Conservation (phyloP, 2,113 vertebrate genomes). For the Cercopithecus mona region DNA sequence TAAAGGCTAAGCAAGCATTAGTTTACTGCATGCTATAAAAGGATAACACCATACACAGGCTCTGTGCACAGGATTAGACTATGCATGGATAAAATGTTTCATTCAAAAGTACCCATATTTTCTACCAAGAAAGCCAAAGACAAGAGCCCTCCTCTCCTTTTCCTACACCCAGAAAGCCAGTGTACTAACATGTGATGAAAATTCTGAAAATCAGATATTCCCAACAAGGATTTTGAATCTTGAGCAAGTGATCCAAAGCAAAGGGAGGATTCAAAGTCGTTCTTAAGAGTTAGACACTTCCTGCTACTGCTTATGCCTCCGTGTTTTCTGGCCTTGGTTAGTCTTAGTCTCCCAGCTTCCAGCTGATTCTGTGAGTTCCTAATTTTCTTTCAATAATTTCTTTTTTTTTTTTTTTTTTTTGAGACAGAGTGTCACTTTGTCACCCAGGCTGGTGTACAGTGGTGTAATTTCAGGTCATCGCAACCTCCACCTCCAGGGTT, state of each 20-base stretch:
- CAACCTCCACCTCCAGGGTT: no score
- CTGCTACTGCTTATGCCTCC: neutral
- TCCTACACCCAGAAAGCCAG: neutral
- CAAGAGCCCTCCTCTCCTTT: neutral
- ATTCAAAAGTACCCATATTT: neutral
- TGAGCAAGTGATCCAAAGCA: neutral
- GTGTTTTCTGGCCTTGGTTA: conserved; percentile 14
- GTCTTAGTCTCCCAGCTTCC: neutral
- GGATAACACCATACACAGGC: neutral
- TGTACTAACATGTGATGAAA: neutral
- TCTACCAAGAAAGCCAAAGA: neutral
- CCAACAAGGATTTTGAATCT: neutral
- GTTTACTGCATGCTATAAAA: neutral
- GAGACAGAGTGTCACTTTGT: no score
- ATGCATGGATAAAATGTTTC: neutral
- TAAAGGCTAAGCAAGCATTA: neutral
- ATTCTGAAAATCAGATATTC: conserved; percentile 25
- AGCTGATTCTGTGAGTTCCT: neutral
- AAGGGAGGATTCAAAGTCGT: neutral
- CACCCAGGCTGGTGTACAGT: no score
- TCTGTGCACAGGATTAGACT: neutral
- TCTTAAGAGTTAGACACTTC: neutral
- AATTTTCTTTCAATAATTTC: conserved; percentile 9
- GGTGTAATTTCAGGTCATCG: no score
- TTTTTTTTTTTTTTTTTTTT: neutral